Percentiles rank a stretch among this genome's conserved stretches.
Evolutionary conservation across 2,797 vertebrate genomes (phyloP).

Genomic region (Pipistrellus pipistrellus): DNA sequence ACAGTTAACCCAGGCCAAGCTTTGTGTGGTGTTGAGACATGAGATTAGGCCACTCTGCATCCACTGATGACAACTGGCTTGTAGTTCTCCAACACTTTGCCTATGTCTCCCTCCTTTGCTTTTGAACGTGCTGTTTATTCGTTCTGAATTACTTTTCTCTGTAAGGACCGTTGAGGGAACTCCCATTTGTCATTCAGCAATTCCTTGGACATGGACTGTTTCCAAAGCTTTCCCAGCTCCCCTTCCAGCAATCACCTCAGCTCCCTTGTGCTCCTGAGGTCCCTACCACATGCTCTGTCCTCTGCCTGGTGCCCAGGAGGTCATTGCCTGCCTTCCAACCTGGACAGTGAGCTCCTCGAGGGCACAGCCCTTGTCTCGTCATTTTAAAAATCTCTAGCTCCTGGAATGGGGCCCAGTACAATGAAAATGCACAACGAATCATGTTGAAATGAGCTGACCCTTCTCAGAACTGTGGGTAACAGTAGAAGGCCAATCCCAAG

Average conservation of each 20-base stretch:
- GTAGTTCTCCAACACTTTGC: neutral
- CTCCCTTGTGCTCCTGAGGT: neutral
- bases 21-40: neutral
- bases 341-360: neutral
- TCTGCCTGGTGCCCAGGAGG: neutral
- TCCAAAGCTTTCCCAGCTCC: neutral
- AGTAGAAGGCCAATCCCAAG: neutral
- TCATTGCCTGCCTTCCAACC: neutral
- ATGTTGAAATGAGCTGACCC: neutral
- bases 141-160: neutral
- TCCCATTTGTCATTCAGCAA: conserved; percentile 12
- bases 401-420: neutral
- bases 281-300: neutral
- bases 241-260: neutral
- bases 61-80: neutral
- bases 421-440: neutral
- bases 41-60: too few species aligned
- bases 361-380: neutral
- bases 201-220: neutral
- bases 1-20: neutral
- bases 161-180: neutral
- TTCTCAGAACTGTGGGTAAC: neutral
- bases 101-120: neutral
- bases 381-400: neutral
- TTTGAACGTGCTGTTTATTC: neutral